Evolutionary conservation across 1,140 invertebrate species (phyloP).

Genomic region (Cheumatopsyche charites): DNA sequence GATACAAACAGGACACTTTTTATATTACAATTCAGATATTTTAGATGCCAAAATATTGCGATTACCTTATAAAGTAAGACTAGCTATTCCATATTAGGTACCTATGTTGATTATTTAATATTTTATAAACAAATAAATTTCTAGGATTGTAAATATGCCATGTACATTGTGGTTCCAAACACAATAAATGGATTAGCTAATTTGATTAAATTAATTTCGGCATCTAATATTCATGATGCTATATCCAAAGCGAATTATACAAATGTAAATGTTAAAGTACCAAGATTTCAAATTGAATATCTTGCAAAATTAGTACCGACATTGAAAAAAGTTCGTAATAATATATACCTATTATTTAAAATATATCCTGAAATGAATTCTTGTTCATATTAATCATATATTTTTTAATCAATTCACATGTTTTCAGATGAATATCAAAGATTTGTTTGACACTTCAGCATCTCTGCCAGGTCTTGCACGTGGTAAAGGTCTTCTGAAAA

Average conservation of each 20-base stretch:
- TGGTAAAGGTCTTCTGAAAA: conserved; percentile 57
- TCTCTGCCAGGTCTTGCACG: conserved; percentile 69
- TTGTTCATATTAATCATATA: too few species aligned
- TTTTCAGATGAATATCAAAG: conserved; percentile 69
- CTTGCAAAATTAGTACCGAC: conserved; percentile 66
- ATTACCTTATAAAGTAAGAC: conserved; percentile 75
- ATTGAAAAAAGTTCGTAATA: conserved; percentile 63
- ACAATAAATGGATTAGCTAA: conserved; percentile 64
- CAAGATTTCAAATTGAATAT: conserved; percentile 79
- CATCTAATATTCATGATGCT: conserved; percentile 61
- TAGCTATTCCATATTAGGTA: too few species aligned
- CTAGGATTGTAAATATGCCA: conserved; percentile 72
- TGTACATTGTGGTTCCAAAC: conserved; percentile 75
- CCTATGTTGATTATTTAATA: too few species aligned
- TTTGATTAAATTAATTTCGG: conserved; percentile 65
- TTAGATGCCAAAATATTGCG: conserved; percentile 77
- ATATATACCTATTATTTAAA: too few species aligned
- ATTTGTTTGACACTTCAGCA: conserved; percentile 73
- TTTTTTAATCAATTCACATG: neutral
- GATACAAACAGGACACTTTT: conserved; percentile 69
- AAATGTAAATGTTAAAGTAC: conserved; percentile 69
- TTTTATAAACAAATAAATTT: too few species aligned
- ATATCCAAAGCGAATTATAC: conserved; percentile 65
- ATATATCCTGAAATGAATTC: neutral
- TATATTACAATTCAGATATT: conserved; percentile 66